Conservation (phyloP, 2,797 vertebrate species). For the Scolopax bukidnonensis region DNA sequence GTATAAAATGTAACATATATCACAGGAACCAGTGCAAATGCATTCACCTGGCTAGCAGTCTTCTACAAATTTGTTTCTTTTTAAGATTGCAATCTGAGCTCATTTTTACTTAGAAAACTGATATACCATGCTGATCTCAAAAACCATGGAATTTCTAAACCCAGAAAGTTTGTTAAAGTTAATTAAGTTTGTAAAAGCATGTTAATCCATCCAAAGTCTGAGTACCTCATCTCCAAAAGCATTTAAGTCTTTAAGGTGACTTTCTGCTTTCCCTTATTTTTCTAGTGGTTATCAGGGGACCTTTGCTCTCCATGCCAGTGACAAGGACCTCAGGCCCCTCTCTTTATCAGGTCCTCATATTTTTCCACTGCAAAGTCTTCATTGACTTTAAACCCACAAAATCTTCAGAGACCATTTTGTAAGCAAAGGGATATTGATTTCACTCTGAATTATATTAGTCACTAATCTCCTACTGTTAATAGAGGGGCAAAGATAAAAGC, state of each 20-base stretch:
- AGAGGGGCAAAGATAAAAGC: not conserved
- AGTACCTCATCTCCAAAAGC: not conserved
- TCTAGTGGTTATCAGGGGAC: not conserved
- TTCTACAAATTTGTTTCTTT: slow-evolving; percentile 28
- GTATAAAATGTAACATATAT: slow-evolving; percentile 9
- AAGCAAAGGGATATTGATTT: not conserved
- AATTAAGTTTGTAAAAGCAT: not conserved
- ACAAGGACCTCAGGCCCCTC: not conserved
- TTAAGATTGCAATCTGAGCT: slow-evolving; percentile 21
- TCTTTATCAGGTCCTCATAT: not conserved
- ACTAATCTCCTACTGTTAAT: not conserved
- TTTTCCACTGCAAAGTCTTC: not conserved
- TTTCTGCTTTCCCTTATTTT: not conserved
- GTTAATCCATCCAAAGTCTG: not conserved
- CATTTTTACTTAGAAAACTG: not conserved
- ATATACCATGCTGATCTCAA: not conserved
- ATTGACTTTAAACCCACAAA: not conserved
- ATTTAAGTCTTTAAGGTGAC: not conserved
- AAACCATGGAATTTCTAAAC: not conserved
- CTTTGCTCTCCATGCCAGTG: not conserved
- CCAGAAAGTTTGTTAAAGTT: not conserved
- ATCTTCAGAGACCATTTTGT: not conserved
- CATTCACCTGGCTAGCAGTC: slow-evolving; percentile 13
- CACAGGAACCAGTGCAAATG: slow-evolving; percentile 14
- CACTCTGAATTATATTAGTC: not conserved